These are phyloP conservation scores for Melanostoma scalare DNA, from an alignment of 2,888 invertebrate species.

Conservation along the genomic window DNA sequence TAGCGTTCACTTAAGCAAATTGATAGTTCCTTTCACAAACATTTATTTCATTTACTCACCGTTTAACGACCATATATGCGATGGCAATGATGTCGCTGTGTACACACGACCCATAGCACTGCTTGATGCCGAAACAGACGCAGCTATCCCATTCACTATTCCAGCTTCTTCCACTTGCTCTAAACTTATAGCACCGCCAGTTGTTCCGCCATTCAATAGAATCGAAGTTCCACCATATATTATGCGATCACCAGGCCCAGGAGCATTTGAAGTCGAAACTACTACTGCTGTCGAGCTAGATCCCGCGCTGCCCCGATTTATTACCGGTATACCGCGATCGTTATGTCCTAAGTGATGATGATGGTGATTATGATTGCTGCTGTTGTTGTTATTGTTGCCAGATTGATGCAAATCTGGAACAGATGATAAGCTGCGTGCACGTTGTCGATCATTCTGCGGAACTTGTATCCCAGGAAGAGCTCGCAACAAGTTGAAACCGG, in stretches of 20 bases:
- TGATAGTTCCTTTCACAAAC: constrained; percentile 54
- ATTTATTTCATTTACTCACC: constrained; percentile 84
- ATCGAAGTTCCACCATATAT: constrained; percentile 84
- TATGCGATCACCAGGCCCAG: constrained; percentile 57
- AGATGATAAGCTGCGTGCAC: constrained; percentile 91
- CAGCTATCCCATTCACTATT: constrained; percentile 80
- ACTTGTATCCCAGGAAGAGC: constrained; percentile 89
- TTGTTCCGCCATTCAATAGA: constrained; percentile 86
- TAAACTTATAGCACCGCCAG: constrained; percentile 61
- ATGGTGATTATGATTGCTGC: constrained; percentile 82
- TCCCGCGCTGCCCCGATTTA: constrained; percentile 57
- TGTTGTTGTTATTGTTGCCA: constrained; percentile 68
- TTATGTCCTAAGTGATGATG: constrained; percentile 81
- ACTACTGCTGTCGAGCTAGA: constrained; percentile 61
- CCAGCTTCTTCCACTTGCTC: constrained; percentile 75
- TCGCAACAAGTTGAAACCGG: constrained; percentile 88
- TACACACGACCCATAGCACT: constrained; percentile 90
- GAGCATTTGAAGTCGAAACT: constrained; percentile 45
- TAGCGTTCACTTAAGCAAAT: constrained; percentile 49
- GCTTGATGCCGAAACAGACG: constrained; percentile 79
- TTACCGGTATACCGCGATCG: constrained; percentile 64
- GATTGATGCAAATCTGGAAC: constrained; percentile 87
- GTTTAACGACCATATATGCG: constrained; percentile 95
- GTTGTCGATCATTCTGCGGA: constrained; percentile 87
- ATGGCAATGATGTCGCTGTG: constrained; percentile 94